Percentiles rank a stretch among this genome's conserved stretches.
phyloP scores from a whole-genome alignment of 1,140 invertebrate species.

The Drosophila miranda region DNA sequence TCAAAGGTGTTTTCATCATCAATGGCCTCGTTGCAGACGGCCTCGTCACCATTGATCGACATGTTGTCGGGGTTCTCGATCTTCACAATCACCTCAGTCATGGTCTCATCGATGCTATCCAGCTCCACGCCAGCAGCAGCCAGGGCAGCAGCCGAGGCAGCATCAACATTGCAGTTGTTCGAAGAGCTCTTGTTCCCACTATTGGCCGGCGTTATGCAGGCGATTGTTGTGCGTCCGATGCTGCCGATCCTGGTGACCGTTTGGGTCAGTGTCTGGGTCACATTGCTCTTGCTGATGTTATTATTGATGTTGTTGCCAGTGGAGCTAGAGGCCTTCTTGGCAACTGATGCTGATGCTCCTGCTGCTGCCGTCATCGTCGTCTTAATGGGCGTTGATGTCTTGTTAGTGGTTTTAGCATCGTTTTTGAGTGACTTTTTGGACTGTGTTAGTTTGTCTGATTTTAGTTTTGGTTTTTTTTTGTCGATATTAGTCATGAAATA shows the following conservation, averaged over 20 bases:
- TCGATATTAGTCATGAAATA: conserved; percentile 58
- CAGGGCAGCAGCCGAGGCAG: conserved; percentile 69
- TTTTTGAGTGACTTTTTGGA: conserved; percentile 60
- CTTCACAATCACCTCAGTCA: conserved; percentile 80
- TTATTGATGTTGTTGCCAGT: conserved; percentile 7
- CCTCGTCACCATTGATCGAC: conserved; percentile 68
- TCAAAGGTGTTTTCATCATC: conserved; percentile 74
- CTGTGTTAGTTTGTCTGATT: conserved; percentile 69
- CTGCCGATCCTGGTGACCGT: conserved; percentile 76
- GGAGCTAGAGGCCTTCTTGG: conserved; percentile 42
- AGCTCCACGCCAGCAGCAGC: conserved; percentile 75
- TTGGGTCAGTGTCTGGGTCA: conserved; percentile 53
- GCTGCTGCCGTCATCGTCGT: conserved; percentile 28
- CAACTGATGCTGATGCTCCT: conserved; percentile 5
- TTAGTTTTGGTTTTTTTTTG: conserved; percentile 43
- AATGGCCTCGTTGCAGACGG: conserved; percentile 69
- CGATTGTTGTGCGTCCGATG: conserved; percentile 77
- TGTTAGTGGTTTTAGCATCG: conserved; percentile 69
- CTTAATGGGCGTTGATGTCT: conserved; percentile 30
- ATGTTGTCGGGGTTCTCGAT: conserved; percentile 75
- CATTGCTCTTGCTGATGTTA: conserved; percentile 22
- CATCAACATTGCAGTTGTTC: conserved; percentile 73
- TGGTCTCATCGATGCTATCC: conserved; percentile 73
- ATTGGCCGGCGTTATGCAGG: conserved; percentile 67
- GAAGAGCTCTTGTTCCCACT: conserved; percentile 52